A percentile compares a stretch with the other conserved stretches of the same genome.
Evolutionary conservation across 2,888 invertebrate species (phyloP).

Genomic region (Pharmacophagus antenor): DNA sequence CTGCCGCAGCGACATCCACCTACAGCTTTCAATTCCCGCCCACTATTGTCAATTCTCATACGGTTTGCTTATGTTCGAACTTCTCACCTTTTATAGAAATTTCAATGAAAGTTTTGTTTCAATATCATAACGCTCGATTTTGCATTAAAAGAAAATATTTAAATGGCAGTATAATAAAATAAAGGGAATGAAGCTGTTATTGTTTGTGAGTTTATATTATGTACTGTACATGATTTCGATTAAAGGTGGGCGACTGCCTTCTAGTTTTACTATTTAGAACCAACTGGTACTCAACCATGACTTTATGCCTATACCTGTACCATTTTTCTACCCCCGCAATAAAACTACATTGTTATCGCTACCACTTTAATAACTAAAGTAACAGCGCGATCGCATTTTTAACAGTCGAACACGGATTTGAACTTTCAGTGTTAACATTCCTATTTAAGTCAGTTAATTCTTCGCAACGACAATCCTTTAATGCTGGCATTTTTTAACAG

Average conservation of each 20-base stretch:
- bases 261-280: conserved; percentile 46
- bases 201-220: no score
- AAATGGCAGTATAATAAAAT: not conserved
- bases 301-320: conserved; percentile 19
- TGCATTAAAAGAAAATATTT: no score
- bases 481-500: no score
- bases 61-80: conserved; percentile 15
- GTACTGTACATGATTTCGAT: no score
- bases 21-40: not conserved
- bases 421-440: no score
- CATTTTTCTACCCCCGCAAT: conserved; percentile 18
- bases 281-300: conserved; percentile 37
- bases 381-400: not conserved
- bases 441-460: no score
- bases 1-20: conserved; percentile 3
- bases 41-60: conserved; percentile 8
- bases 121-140: no score
- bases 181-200: no score
- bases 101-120: not conserved
- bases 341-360: conserved; percentile 35
- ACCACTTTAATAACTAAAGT: conserved; percentile 29
- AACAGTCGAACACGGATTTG: not conserved
- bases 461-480: no score
- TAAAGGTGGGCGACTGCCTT: conserved; percentile 43
- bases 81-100: conserved; percentile 7